phyloP scores from a whole-genome alignment of 2,797 vertebrate species.

The Danio tinwini region DNA sequence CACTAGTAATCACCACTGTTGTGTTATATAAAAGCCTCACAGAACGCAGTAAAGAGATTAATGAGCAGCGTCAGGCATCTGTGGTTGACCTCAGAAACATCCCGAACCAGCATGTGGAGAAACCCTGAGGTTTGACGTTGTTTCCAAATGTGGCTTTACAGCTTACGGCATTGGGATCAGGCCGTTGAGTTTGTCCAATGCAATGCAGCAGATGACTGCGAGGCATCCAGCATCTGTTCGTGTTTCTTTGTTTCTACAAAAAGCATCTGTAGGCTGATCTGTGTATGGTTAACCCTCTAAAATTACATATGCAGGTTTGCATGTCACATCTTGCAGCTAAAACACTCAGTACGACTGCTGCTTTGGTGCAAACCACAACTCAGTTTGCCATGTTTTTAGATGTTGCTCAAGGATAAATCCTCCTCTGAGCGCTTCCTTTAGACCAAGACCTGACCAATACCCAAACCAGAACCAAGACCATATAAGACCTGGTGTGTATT shows the following conservation, averaged over 20 bases:
- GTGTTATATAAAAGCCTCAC: background rate
- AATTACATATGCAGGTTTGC: background rate
- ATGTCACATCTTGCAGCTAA: background rate
- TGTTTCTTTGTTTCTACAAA: background rate
- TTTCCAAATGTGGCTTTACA: conserved; percentile 51
- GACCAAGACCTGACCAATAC: too few species aligned
- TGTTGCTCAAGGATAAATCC: background rate
- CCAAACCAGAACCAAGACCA: too few species aligned
- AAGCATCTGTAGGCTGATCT: background rate
- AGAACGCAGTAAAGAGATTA: conserved; percentile 6
- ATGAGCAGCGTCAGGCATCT: conserved; percentile 3
- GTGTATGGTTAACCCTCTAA: too few species aligned
- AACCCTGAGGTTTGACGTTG: conserved; percentile 65
- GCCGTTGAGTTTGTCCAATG: conserved; percentile 8
- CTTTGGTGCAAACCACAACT: background rate
- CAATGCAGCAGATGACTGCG: background rate
- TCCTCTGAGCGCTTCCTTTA: background rate
- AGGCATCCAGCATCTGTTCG: background rate
- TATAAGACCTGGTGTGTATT: too few species aligned
- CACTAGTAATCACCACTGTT: background rate
- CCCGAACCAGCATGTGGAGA: conserved; percentile 46
- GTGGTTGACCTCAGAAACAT: conserved; percentile 39
- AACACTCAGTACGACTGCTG: background rate
- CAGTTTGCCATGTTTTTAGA: background rate
- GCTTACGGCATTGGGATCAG: conserved; percentile 9